Evolutionary conservation across 2,113 vertebrate genomes (phyloP), one percentile per base, ranked within the genome.

Genomic region (Bothrops jararaca): DNA sequence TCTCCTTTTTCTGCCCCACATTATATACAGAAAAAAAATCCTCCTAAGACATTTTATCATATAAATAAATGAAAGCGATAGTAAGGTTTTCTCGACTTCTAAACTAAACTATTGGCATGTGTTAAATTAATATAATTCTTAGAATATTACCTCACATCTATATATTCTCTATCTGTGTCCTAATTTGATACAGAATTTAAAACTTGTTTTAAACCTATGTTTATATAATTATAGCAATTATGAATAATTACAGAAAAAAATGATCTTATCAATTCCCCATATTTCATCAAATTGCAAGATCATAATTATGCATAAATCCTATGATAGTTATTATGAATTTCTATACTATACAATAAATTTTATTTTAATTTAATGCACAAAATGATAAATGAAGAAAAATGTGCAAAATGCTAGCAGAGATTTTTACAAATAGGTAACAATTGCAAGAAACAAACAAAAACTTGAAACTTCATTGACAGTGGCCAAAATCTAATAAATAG

Each of bases 211-310:
- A 85, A 69, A 60, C 3, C 9, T 90, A 11, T 89, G 91, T 74
- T 94, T 20, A 89, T 95, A 9, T 91, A 96, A 95, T 95, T 95
- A n/a, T 39, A 88, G 48, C 89, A 95, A 96, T 95, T 97, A 94
- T n/a, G 85, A 91, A 56, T 93, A 95, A 93, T 42, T 93, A 39
- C 90, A 90, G 91, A 93, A 94, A 58, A 1, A 50, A 50, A 5
- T 48, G n/a, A n/a, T 50, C 48, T 58, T 96, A 95, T 86, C 18
- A 60, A 85, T 53, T 91, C 24, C 23, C 58, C 45, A 88, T 91
- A 89, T 80, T 91, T 93, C 89, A 89, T 45, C 64, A 34, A 95
- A 96, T 92, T 95, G 94, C 87, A 95, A 94, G 64, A 56, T 90
- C 12, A 29, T 45, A 94, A 93, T 96, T 96, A 94, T 24, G 2